Evolutionary conservation across 2,888 invertebrate genomes (phyloP), one percentile per base, ranked within the genome.

Genomic region (Drosophila pseudotakahashii): DNA sequence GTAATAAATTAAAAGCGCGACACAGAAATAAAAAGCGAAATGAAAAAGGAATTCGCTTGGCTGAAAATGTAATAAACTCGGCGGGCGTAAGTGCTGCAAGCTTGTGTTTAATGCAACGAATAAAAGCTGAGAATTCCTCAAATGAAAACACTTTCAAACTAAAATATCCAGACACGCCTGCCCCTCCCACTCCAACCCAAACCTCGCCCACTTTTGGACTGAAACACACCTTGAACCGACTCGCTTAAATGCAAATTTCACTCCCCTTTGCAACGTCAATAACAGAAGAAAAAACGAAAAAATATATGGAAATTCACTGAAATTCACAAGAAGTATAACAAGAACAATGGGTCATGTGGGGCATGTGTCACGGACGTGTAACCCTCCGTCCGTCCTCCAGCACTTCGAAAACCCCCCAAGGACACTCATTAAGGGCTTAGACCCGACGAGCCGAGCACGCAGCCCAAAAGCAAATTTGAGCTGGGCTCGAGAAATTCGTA

Each of bases 151-250:
- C 74, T 79, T 72, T 48, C 71, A 58, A 55, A 45, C 53, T 67
- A 81, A 84, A 81, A 55, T 73, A 70, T 32, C 72, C 73, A 70
- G 76, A 77, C 73, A 76, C 81, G 76, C 84, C 79, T 60, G 1
- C 19, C 10, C 11, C 23, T 4, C 6, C 42, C 5, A 5, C 5
- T 1, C 6, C 44, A 23, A 2, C 42, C 39, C 63, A 52, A 26
- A 26, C 5, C 26, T 5, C 68, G 14, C 68, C 53, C 61, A 58
- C 39, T 39, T 51, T 39, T 19, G 39, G 19, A 34, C 10, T 7
- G 30, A 32, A 47, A 44, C 76, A 78, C 80, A 78, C 80, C 68
- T 68, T 44, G 50, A 50, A 45, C 4, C 14, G 39, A 57, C 67
- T 55, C 58, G 52, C 44, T 57, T 59, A 23, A 47, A 51, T 47